phyloP scores from a whole-genome alignment of 2,888 invertebrate genomes.

The Phyto melanocephala region DNA sequence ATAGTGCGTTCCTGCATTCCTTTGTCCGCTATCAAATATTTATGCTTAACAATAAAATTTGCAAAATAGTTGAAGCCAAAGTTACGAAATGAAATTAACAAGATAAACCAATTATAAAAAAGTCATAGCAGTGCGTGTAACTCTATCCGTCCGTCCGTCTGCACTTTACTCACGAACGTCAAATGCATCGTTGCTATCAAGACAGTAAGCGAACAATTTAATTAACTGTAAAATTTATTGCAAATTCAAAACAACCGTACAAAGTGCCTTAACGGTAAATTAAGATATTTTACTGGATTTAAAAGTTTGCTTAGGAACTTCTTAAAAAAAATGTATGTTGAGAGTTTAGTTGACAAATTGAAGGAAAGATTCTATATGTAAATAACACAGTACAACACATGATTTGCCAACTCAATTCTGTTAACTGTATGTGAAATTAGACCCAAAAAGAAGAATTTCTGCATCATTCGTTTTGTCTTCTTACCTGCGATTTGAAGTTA shows the following conservation, averaged over 20 bases:
- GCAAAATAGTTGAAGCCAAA: background rate
- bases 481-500: too few relatives aligned
- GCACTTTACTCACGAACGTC: background rate
- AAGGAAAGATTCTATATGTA: background rate
- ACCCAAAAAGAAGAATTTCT: too few relatives aligned
- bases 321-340: too few relatives aligned
- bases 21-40: slow-evolving; percentile 3
- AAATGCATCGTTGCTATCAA: background rate
- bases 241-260: background rate
- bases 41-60: slow-evolving; percentile 33
- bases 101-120: slow-evolving; percentile 39
- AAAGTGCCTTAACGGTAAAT: background rate
- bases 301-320: background rate
- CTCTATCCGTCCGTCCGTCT: background rate
- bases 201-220: slow-evolving; percentile 11
- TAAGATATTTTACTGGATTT: slow-evolving; percentile 4
- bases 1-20: slow-evolving; percentile 5
- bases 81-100: slow-evolving; percentile 12
- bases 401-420: too few relatives aligned
- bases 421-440: too few relatives aligned
- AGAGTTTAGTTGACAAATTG: background rate
- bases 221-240: slow-evolving; percentile 8
- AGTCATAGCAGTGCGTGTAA: background rate
- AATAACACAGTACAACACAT: too few relatives aligned
- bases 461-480: too few relatives aligned